phyloP scores from a whole-genome alignment of 2,113 vertebrate genomes.

The Nothoprocta perdicaria region DNA sequence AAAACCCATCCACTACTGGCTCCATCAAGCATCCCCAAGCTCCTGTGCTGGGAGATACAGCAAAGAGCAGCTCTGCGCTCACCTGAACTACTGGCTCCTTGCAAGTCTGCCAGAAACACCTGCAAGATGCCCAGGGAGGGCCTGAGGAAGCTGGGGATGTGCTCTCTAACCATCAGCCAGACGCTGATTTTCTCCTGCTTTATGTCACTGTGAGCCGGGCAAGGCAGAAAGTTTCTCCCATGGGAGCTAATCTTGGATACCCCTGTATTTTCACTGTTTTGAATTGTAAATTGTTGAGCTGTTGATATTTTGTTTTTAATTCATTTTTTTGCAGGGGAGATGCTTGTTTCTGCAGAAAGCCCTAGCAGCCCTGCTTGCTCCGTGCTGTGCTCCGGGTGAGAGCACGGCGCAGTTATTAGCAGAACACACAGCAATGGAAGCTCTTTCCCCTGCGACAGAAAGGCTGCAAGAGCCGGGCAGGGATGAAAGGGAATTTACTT shows the following conservation, averaged over 20 bases:
- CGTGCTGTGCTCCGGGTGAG: too few relatives aligned
- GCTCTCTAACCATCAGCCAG: background rate
- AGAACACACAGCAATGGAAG: background rate
- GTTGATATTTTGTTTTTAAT: background rate
- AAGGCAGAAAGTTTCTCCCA: background rate
- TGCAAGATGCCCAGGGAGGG: accelerated
- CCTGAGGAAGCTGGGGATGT: background rate
- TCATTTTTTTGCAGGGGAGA: background rate
- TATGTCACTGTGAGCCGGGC: background rate
- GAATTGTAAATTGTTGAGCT: background rate
- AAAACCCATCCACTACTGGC: background rate
- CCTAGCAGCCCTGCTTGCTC: background rate
- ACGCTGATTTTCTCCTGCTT: background rate
- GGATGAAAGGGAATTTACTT: background rate
- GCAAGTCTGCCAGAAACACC: background rate
- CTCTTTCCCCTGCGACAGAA: accelerated
- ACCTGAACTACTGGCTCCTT: background rate
- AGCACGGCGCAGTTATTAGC: background rate
- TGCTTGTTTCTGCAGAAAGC: background rate
- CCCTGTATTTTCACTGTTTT: background rate
- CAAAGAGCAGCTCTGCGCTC: background rate
- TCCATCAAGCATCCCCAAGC: background rate
- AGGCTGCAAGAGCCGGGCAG: background rate
- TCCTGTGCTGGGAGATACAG: background rate
- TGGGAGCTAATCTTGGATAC: background rate